Base-by-base conservation (phyloP, 2,113 vertebrate genomes). In the Brachyhypopomus occidentalis region DNA sequence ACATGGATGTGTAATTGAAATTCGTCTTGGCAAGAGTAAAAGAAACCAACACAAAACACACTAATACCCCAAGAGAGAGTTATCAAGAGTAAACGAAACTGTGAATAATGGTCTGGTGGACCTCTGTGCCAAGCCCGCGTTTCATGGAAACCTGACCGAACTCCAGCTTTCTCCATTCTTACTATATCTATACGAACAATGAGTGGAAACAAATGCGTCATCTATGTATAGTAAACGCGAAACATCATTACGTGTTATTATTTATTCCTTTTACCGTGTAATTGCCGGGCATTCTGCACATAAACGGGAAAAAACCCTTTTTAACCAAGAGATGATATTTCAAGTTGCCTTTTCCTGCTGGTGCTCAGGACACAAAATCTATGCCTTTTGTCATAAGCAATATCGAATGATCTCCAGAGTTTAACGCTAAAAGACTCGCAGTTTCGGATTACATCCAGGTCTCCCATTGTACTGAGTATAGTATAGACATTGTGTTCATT, bases 41-140 rank as follows among this genome's bases (percentile, higher is more conserved):
- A 64, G 70, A 23, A 34, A 70, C 38, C 52, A 60, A 30, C 34
- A 71, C 71, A 78, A 79, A 85, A 58, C 64, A 75, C n/a, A 22
- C 55, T 16, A 72, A 7, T 63, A 63, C 84, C 45, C 67, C 80
- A 48, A 27, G 48, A 75, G 80, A 72, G 34, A 52, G 7, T 48
- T 25, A 23, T 52, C 58, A 72, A 36, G 52, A 45, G 63, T 67
- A 62, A 75, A 45, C 63, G 34, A 70, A 63, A 60, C 72, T 48
- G 73, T 19, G 27, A 81, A 81, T 22, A 76, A 81, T 23, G 34
- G 36, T 64, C 23, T 30, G 27, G 45, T 41, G 72, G 45, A 67
- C 25, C 5, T 34, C 27, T 34, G 7, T 66, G 25, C 63, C 19
- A 12, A 64, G 62, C 27, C 27, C 36, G 19, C 36, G 59, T 80